Evolutionary conservation across 92 coral and sea anemone species (phyloP), one percentile per base, ranked within the genome.

Genomic region (Diadumene lineata): DNA sequence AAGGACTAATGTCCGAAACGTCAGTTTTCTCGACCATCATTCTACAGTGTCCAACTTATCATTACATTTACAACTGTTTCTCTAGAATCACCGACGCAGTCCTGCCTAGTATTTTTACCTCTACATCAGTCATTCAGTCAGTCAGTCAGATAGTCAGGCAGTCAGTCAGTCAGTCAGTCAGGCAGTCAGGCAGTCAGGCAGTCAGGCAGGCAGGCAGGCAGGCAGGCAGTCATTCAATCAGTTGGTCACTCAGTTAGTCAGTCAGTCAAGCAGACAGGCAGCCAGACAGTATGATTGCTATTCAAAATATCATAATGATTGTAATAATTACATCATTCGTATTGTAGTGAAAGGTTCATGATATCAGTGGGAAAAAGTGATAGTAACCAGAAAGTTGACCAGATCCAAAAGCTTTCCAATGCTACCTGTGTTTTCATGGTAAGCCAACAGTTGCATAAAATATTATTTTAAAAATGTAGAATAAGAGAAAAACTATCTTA

Each of bases 281-380:
- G 48, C 13, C 48, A 38, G 48, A 38, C 48, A 38, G 48, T n/a
- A n/a, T n/a, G n/a, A n/a, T n/a, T n/a, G n/a, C n/a, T n/a, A n/a
- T n/a, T n/a, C n/a, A n/a, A n/a, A n/a, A n/a, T n/a, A n/a, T n/a
- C n/a, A n/a, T n/a, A n/a, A n/a, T n/a, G n/a, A n/a, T n/a, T n/a
- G n/a, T n/a, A n/a, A n/a, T n/a, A n/a, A n/a, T n/a, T n/a, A n/a
- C n/a, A n/a, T n/a, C n/a, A n/a, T n/a, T n/a, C 57, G 15, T 29
- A 2, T 21, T 38, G 50, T 61, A 96, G 99, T 85, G 99, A 96
- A 64, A 85, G 99, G 56, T 96, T 92, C 64, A 61, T 96, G 60
- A 86, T 96, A 30, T 30, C 84, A 46, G 56, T 96, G 15, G 77
- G 89, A 69, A 96, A 96, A 70, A 81, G 82, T 72, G 90, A 62